These are phyloP conservation scores for Aphelenchoides besseyi DNA, from an alignment of 1,140 invertebrate genomes.

Conservation along the genomic window DNA sequence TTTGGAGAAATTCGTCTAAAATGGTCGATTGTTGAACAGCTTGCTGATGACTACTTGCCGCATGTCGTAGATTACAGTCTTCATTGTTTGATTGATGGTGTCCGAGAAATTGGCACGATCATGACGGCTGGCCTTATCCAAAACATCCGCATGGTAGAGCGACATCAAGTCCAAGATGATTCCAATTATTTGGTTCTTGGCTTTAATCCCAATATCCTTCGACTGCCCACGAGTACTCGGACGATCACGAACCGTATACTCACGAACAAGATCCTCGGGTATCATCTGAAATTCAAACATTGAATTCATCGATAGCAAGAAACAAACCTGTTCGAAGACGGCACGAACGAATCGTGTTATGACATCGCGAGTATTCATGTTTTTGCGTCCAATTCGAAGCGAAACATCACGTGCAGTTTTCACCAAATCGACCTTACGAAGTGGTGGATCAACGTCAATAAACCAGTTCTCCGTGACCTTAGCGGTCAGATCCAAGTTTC, in stretches of 20 bases:
- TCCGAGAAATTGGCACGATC: conserved; percentile 20
- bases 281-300: conserved; percentile 15
- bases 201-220: conserved; percentile 13
- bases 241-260: conserved; percentile 15
- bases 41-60: too few species aligned
- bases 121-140: background rate
- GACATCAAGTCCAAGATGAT: conserved; percentile 10
- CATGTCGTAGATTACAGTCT: conserved; percentile 21
- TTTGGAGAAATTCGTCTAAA: background rate
- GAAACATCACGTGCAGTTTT: background rate
- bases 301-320: conserved; percentile 1
- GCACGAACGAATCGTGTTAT: conserved; percentile 18
- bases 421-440: conserved; percentile 10
- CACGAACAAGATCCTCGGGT: conserved; percentile 4
- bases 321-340: conserved; percentile 14
- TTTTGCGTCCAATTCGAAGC: conserved; percentile 14
- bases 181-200: conserved; percentile 17
- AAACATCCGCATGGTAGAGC: background rate
- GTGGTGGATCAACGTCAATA: conserved; percentile 1
- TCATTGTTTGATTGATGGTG: conserved; percentile 16
- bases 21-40: too few species aligned
- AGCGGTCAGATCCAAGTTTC: conserved; percentile 14
- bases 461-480: conserved; percentile 13
- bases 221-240: conserved; percentile 3
- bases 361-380: conserved; percentile 15